These are phyloP conservation scores for Heterotis niloticus DNA, from an alignment of 2,113 vertebrate species.

Conservation along the genomic window DNA sequence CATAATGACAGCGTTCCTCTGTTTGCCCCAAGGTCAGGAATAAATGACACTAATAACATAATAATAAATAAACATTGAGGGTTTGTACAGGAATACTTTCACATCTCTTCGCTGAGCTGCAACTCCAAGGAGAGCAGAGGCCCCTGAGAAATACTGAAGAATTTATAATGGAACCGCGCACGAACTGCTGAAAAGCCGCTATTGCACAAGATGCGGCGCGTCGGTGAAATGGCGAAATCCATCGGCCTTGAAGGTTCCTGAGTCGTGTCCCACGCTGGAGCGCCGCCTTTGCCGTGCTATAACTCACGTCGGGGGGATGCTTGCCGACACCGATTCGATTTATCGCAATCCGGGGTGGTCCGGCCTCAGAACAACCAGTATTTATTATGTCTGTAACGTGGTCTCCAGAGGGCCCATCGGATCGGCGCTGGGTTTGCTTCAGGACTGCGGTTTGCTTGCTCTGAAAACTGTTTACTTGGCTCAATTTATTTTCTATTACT, in stretches of 20 bases:
- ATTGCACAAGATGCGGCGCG: not conserved
- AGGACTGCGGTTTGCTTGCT: not conserved
- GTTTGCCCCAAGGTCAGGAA: too few species aligned
- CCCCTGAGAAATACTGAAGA: too few species aligned
- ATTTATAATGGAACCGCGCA: too few species aligned
- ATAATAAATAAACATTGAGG: too few species aligned
- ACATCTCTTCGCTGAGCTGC: too few species aligned
- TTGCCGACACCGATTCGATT: not conserved
- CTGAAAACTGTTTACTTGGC: not conserved
- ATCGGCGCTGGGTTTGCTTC: not conserved
- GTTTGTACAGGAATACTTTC: too few species aligned
- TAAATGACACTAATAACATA: too few species aligned
- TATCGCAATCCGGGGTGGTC: not conserved
- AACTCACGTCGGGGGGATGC: not conserved
- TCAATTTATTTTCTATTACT: slow-evolving; percentile 2
- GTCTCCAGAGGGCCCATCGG: not conserved
- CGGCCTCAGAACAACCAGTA: not conserved
- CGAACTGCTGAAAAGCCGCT: too few species aligned
- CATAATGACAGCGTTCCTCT: too few species aligned
- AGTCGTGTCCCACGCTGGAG: not conserved
- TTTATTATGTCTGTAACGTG: not conserved
- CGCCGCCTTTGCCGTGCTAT: not conserved
- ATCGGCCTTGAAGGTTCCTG: not conserved
- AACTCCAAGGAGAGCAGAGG: too few species aligned
- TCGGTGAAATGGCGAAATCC: not conserved